Evolutionary conservation across 2,888 invertebrate genomes (phyloP).

Genomic region (Xylota sylvarum): DNA sequence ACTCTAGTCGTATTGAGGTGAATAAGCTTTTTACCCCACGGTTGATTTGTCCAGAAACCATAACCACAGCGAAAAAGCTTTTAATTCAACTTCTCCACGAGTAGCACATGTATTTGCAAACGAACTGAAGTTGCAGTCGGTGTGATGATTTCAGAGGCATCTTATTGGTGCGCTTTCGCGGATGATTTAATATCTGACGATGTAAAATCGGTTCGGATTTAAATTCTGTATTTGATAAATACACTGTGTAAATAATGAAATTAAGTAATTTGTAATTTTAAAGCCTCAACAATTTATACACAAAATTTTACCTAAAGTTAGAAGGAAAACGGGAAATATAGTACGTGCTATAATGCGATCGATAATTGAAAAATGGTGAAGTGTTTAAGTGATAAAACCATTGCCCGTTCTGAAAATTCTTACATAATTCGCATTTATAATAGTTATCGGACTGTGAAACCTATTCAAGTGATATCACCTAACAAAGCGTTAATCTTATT

Average conservation of each 20-base stretch:
- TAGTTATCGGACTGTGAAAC: constrained; percentile 57
- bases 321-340: constrained; percentile 9
- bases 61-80: constrained; percentile 45
- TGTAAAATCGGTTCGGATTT: constrained; percentile 13
- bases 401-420: constrained; percentile 18
- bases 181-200: constrained; percentile 3
- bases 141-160: constrained; percentile 8
- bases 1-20: no score
- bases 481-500: constrained; percentile 51
- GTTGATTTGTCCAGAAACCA: constrained; percentile 35
- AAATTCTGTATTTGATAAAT: constrained; percentile 12
- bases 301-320: background rate
- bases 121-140: constrained; percentile 33
- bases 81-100: background rate
- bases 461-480: constrained; percentile 31
- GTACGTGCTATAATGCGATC: constrained; percentile 51
- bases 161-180: constrained; percentile 3
- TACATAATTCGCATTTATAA: constrained; percentile 36
- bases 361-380: constrained; percentile 63
- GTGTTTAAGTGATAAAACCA: constrained; percentile 51
- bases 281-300: background rate
- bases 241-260: constrained; percentile 3
- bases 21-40: constrained; percentile 21
- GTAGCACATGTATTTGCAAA: background rate
- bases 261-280: background rate